Evolutionary conservation across 2,888 invertebrate species (phyloP).

Genomic region (Caenorhabditis sp.): DNA sequence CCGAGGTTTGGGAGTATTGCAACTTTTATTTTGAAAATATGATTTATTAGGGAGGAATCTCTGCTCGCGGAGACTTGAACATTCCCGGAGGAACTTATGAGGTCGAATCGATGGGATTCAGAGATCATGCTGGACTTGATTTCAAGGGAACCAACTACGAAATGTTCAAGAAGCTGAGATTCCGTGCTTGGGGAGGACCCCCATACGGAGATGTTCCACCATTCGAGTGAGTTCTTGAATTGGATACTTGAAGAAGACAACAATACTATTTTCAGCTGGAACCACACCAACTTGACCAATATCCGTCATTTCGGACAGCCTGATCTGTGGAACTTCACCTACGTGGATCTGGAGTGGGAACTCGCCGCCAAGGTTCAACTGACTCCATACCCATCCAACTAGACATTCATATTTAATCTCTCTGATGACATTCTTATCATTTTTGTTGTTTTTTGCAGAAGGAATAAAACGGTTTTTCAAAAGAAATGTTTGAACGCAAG

Average conservation of each 20-base stretch:
- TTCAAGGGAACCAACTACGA: constrained; percentile 85
- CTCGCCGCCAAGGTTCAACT: constrained; percentile 64
- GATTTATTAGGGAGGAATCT: constrained; percentile 86
- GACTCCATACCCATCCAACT: constrained; percentile 35
- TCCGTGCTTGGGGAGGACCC: constrained; percentile 86
- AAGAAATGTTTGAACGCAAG: background rate
- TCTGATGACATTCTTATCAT: constrained; percentile 36
- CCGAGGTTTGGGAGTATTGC: constrained; percentile 84
- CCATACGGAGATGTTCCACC: constrained; percentile 87
- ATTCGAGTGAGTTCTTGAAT: constrained; percentile 85
- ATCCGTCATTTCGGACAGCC: constrained; percentile 88
- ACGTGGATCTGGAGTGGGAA: constrained; percentile 84
- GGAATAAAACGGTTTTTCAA: constrained; percentile 14
- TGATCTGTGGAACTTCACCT: constrained; percentile 88
- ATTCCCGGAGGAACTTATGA: constrained; percentile 88
- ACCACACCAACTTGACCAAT: constrained; percentile 86
- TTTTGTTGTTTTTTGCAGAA: background rate
- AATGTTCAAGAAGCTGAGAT: constrained; percentile 84
- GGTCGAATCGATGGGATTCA: constrained; percentile 88
- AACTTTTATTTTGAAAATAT: background rate
- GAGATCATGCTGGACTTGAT: constrained; percentile 88
- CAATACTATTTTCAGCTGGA: constrained; percentile 86
- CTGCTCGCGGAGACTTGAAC: constrained; percentile 89
- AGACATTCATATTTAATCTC: constrained; percentile 7
- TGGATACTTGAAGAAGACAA: background rate